phyloP scores from a whole-genome alignment of 1,140 invertebrate species.

The Calliopsis andreniformis region DNA sequence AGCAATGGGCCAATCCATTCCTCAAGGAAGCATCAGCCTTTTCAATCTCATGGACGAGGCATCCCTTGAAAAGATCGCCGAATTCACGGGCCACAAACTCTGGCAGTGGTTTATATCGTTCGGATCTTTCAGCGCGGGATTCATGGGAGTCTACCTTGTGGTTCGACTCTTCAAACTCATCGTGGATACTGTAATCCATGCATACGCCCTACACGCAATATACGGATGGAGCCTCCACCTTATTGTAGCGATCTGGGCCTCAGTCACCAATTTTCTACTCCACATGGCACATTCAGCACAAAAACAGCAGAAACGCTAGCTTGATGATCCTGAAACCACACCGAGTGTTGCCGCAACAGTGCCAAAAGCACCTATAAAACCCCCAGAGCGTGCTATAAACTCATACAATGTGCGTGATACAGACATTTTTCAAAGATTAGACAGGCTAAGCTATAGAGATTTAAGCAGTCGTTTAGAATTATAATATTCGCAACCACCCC shows the following conservation, averaged over 20 bases:
- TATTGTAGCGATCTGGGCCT: not conserved
- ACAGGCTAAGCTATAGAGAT: too few relatives aligned
- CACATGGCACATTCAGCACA: too few relatives aligned
- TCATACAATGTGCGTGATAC: too few relatives aligned
- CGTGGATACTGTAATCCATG: not conserved
- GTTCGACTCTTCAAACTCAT: not conserved
- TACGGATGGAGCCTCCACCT: not conserved
- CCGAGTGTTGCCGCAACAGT: too few relatives aligned
- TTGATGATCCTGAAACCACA: too few relatives aligned
- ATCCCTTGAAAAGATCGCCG: not conserved
- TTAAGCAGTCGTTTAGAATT: too few relatives aligned
- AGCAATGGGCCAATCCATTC: not conserved
- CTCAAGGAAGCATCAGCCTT: not conserved
- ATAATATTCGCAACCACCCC: too few relatives aligned
- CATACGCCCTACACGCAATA: not conserved
- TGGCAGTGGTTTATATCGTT: not conserved
- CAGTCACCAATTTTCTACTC: too few relatives aligned
- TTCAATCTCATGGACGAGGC: not conserved
- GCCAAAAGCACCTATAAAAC: too few relatives aligned
- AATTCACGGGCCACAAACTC: not conserved
- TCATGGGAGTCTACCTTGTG: not conserved
- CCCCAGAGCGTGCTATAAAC: too few relatives aligned
- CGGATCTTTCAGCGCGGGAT: not conserved
- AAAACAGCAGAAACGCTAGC: too few relatives aligned
- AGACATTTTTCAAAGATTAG: too few relatives aligned